Evolutionary conservation across 2,888 invertebrate species (phyloP), one percentile per base, ranked within the genome.

Genomic region (Odontomyia ornata): DNA sequence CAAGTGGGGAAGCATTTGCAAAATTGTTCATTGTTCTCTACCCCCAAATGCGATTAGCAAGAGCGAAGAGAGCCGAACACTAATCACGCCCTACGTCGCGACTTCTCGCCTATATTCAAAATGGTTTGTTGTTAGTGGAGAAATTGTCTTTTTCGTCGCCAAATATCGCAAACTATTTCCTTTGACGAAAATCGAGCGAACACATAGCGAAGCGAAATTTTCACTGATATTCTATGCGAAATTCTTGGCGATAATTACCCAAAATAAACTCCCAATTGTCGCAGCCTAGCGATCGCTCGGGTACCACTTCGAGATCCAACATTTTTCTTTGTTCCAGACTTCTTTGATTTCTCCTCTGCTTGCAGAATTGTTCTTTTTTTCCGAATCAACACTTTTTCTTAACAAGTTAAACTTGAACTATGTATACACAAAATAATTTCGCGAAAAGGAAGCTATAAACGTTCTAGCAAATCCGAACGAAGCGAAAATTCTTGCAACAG

Each of bases 241-340:
- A 36, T 36, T 21, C 27, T 76, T 77, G 84, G 1, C 21, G 28
- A 27, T 28, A 46, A 93, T 92, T 89, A 95, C 97, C 97, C 89
- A 97, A 89, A 87, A 96, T 92, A 89, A 98, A 97, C 90, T 98
- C 97, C 97, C 98, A 98, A 90, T 96, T 94, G 88, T 98, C 97
- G 88, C 96, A 96, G 88, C 97, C 96, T 86, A 98, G 91, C 84
- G 96, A 96, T 85, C 95, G 92, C 89, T 98, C 98, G 83, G 98
- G 98, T 86, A 96, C 92, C 84, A 98, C 95, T 91, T 98, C 98
- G 87, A 98, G 91, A 88, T 97, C 97, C 89, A 98, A 91, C 98
- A 98, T 98, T 88, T 85, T 90, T 76, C 79, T 79, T 79, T 79
- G 77, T 78, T 75, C 75, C 65, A 15, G 0, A 15, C 75, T 18